phyloP scores from a whole-genome alignment of 2,888 invertebrate species.

The Odontocerum albicorne region DNA sequence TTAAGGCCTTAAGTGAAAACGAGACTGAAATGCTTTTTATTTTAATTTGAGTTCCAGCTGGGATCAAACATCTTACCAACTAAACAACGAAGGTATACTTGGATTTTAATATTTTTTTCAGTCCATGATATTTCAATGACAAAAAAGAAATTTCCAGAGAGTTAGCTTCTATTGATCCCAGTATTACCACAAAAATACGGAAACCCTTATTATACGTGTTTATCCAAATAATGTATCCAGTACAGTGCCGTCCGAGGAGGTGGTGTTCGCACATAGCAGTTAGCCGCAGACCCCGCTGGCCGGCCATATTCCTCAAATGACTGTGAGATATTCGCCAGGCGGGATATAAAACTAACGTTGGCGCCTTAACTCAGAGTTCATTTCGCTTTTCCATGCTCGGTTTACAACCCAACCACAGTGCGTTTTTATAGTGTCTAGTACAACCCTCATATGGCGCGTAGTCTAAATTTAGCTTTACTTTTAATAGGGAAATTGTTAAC shows the following conservation, averaged over 20 bases:
- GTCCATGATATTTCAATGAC: too few species aligned
- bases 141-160: too few species aligned
- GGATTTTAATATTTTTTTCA: too few species aligned
- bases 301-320: slow-evolving; percentile 1
- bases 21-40: too few species aligned
- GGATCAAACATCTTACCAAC: too few species aligned
- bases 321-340: slow-evolving; percentile 3
- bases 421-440: slow-evolving; percentile 18
- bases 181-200: too few species aligned
- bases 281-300: background rate
- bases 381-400: background rate
- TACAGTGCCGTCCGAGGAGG: background rate
- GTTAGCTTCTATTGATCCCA: too few species aligned
- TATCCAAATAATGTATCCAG: background rate
- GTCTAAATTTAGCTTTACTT: too few species aligned
- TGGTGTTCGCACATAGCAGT: background rate
- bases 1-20: too few species aligned
- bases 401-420: background rate
- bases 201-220: background rate
- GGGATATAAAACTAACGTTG: slow-evolving; percentile 19
- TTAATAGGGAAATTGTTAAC: too few species aligned
- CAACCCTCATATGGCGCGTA: background rate
- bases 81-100: too few species aligned
- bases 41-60: too few species aligned
- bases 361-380: background rate